Percentiles rank a stretch among this genome's conserved stretches.
Evolutionary conservation across 2,797 vertebrate species (phyloP).

Genomic region (Paratrypauchen microcephalus): DNA sequence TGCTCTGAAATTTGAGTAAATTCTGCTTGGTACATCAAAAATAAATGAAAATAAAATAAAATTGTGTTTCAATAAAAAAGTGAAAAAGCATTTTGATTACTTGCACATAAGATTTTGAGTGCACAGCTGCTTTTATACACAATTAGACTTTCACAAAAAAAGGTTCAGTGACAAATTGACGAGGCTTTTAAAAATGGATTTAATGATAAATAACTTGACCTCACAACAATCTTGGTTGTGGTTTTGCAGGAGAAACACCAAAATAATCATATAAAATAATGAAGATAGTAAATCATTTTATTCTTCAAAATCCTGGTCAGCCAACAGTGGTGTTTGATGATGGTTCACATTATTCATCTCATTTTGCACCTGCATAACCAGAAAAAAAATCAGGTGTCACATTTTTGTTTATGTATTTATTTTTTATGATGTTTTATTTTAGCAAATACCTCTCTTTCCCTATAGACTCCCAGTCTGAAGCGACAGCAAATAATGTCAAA

Average conservation of each 20-base stretch:
- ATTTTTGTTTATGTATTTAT: background rate
- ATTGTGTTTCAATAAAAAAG: background rate
- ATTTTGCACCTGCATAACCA: slow-evolving; percentile 67
- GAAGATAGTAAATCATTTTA: slow-evolving; percentile 11
- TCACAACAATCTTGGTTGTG: background rate
- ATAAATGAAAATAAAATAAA: slow-evolving; percentile 55
- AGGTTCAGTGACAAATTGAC: background rate
- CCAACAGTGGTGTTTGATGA: slow-evolving; percentile 75
- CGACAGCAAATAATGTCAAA: slow-evolving; percentile 88
- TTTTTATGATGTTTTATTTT: background rate
- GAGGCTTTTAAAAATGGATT: background rate
- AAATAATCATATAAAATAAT: background rate
- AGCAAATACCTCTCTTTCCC: slow-evolving; percentile 59
- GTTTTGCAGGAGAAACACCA: background rate
- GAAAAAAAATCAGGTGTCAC: background rate
- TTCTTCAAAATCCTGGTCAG: slow-evolving; percentile 79
- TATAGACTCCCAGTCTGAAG: slow-evolving; percentile 82
- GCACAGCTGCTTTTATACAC: background rate
- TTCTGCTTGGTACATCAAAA: slow-evolving; percentile 64
- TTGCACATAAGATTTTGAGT: background rate
- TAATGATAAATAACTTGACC: background rate
- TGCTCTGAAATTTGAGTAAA: slow-evolving; percentile 50
- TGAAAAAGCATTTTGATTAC: background rate
- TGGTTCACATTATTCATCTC: slow-evolving; percentile 80
- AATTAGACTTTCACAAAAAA: slow-evolving; percentile 9